Base-by-base conservation (phyloP, 2,113 vertebrate genomes). In the Dipodomys spectabilis region DNA sequence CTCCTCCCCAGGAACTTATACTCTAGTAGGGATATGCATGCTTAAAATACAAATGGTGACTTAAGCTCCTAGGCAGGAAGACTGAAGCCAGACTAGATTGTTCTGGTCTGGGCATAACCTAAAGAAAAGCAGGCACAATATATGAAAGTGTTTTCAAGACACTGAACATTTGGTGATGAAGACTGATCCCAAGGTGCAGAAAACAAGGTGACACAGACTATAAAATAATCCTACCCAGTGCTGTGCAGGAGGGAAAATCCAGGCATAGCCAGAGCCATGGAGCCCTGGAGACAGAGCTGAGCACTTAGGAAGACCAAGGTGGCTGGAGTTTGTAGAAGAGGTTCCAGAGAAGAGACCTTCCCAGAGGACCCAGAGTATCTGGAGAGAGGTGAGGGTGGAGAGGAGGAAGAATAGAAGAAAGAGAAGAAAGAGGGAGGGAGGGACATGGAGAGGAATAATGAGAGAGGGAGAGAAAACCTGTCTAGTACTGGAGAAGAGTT, bases 81-180 rank as follows among this genome's bases (percentile, higher is more conserved):
- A 57, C 15, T 80, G 77, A 62, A 64, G 69, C 57, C 79, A 62
- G 7, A 53, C 32, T 23, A 82, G 27, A 57, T 82, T 85, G 90
- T 32, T 78, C 65, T 18, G 0, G 28, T 11, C 45, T 57, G 28
- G 12, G 71, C n/a, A 64, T 20, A 84, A 67, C 27, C 49, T 75
- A 67, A 91, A 32, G 62, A 74, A 49, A 74, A 90, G 93, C 45
- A 0, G 18, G 10, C 49, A 19, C 16, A 44, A 86, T 18, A 81
- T 35, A 44, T 7, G 19, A 79, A 90, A 72, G 18, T 23, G 25
- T 49, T 91, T 94, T 86, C 60, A 87, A 93, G 73, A 89, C 49
- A 35, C 15, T 35, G 16, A 44, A 49, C 19, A 71, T 80, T n/a
- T 62, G 84, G 30, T 60, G 77, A 64, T 67, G 32, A 64, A 93